Evolutionary conservation across 2,797 vertebrate species (phyloP), one percentile per base, ranked within the genome.

Genomic region (Fratercula arctica): DNA sequence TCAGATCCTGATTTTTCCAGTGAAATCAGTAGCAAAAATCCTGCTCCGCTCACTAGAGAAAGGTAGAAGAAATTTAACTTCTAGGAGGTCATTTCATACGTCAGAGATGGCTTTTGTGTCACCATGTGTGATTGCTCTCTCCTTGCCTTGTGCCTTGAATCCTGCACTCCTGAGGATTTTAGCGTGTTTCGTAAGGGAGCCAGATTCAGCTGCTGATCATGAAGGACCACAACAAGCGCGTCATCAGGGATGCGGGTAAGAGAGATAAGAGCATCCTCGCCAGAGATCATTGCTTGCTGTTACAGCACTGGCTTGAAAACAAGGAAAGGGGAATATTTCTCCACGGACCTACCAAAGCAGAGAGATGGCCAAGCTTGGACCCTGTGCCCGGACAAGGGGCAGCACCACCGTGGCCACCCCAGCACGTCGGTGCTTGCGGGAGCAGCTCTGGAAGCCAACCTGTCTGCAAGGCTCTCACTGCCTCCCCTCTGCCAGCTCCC

Each of bases 1-100:
- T 85, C 92, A 85, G 68, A 89, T 81, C 43, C 69, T 13, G 7
- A 89, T 87, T 92, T 80, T 94, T 81, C 60, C 45, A n/a, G 54
- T 86, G 88, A 91, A 96, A 89, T 86, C 72, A 60, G 79, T 24
- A 94, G 39, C 46, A 94, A 76, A 96, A 92, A 63, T 60, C 53
- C 59, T 70, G 23, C 25, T 92, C 24, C 59, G 15, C 35, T 92
- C 21, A 9, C 33, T 37, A 45, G 23, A 35, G 46, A 80, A 85
- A 92, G 13, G 10, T 33, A 17, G 4, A 29, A 77, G 75, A 51
- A 56, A 61, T 33, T 29, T 33, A 66, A 50, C 50, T 80, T 69
- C 23, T 12, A 74, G 37, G 12, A 28, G n/a, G 24, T 5, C 29
- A 13, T 31, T 78, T 64, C 76, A 48, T 56, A 23, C 12, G 7